Evolutionary conservation across 2,113 vertebrate species (phyloP), one percentile per base, ranked within the genome.

Genomic region (Eptesicus fuscus): DNA sequence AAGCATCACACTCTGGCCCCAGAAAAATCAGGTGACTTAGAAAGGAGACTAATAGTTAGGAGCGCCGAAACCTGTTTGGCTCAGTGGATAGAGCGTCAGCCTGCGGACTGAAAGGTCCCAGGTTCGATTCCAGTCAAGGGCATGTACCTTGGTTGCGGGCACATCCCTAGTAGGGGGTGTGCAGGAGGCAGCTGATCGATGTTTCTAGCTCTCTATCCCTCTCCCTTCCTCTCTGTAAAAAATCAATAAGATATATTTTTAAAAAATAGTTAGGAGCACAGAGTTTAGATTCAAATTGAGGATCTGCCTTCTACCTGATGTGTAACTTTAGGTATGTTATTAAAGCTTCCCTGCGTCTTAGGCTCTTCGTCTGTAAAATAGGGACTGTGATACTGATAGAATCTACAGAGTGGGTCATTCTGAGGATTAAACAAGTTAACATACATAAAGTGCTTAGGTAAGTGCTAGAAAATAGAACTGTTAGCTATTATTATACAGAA

Each of bases 201-300:
- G n/a, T n/a, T n/a, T n/a, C n/a, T n/a, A n/a, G n/a, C n/a, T n/a
- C n/a, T n/a, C n/a, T n/a, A n/a, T n/a, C n/a, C n/a, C n/a, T n/a
- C n/a, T n/a, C n/a, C n/a, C n/a, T n/a, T n/a, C n/a, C n/a, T n/a
- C n/a, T n/a, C n/a, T n/a, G n/a, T n/a, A n/a, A n/a, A n/a, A n/a
- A n/a, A n/a, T n/a, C n/a, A n/a, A n/a, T n/a, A n/a, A n/a, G n/a
- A n/a, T n/a, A n/a, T n/a, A n/a, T n/a, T n/a, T n/a, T n/a, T n/a
- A n/a, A n/a, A n/a, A n/a, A n/a, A n/a, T n/a, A n/a, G 30, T 88
- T 84, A 88, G 76, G 65, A 91, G 4, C 23, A 51, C n/a, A 7
- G n/a, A 89, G 77, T 69, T 85, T 83, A 79, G 49, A 82, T 89
- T 96, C 44, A 82, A 80, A 51, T 74, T 47, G 65, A 76, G 76